Evolutionary conservation across 2,888 invertebrate genomes (phyloP).

Genomic region (Blastobasis adustella): DNA sequence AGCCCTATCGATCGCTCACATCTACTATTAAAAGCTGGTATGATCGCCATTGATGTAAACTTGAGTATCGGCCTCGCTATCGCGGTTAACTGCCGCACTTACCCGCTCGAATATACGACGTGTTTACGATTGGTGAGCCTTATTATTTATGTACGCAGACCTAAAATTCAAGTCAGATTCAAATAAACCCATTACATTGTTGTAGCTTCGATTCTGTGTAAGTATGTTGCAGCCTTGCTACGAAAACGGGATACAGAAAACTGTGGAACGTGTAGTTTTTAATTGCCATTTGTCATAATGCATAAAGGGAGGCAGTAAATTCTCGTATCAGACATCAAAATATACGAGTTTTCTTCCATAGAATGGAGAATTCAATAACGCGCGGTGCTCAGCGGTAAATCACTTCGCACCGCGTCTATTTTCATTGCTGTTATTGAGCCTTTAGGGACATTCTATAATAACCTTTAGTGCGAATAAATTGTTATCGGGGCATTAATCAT

Average conservation of each 20-base stretch:
- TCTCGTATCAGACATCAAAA: constrained; percentile 47
- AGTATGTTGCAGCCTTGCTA: neutral
- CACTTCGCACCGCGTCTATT: constrained; percentile 43
- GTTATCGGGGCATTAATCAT: too few species aligned
- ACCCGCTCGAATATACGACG: neutral
- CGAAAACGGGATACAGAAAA: neutral
- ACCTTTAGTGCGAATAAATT: too few species aligned
- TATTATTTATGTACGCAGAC: too few species aligned
- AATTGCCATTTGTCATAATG: constrained; percentile 54
- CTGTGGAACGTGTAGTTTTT: constrained; percentile 23
- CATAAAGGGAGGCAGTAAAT: constrained; percentile 62
- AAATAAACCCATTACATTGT: neutral
- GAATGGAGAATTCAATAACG: constrained; percentile 61
- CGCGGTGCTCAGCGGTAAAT: constrained; percentile 51
- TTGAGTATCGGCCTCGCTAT: constrained; percentile 4
- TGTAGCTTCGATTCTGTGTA: too few species aligned
- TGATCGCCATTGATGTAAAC: constrained; percentile 17
- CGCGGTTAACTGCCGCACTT: neutral
- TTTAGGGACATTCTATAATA: too few species aligned
- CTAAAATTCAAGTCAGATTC: neutral
- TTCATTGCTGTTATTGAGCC: constrained; percentile 32
- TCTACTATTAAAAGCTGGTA: constrained; percentile 20
- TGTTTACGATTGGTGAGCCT: too few species aligned
- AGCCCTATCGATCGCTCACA: constrained; percentile 23
- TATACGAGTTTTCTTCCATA: constrained; percentile 64